phyloP scores from a whole-genome alignment of 1,140 invertebrate species.

The Bombus huntii region DNA sequence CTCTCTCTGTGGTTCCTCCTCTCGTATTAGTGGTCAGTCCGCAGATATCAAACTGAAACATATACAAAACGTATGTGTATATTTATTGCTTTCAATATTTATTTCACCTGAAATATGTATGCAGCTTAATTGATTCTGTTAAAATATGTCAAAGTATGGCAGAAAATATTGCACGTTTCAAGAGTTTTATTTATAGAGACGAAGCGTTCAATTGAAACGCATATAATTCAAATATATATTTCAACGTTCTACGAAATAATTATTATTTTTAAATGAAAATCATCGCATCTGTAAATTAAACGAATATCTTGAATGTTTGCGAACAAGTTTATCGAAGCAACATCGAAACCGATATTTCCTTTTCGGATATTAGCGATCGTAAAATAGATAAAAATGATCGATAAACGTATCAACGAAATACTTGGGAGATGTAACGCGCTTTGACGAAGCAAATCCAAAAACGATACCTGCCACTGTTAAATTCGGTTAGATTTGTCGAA shows the following conservation, averaged over 20 bases:
- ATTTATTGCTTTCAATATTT: neutral
- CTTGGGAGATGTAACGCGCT: too few species aligned
- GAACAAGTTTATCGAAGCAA: too few species aligned
- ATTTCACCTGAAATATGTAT: neutral
- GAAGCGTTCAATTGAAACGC: neutral
- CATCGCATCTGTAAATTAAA: too few species aligned
- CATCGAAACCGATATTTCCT: too few species aligned
- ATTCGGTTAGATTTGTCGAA: conserved; percentile 7
- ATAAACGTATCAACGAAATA: too few species aligned
- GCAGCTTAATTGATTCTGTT: neutral
- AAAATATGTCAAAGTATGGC: neutral
- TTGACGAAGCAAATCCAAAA: neutral
- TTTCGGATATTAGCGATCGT: too few species aligned
- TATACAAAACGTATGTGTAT: neutral
- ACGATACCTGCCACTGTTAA: neutral
- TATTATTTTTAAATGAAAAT: too few species aligned
- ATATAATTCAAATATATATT: neutral
- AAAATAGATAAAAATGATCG: too few species aligned
- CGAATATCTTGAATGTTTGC: too few species aligned
- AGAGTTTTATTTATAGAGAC: neutral
- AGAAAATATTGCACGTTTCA: neutral
- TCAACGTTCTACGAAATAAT: neutral
- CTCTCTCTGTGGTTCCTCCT: neutral
- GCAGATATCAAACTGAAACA: neutral
- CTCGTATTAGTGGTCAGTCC: neutral